Evolutionary conservation across 2,113 vertebrate genomes (phyloP).

Genomic region (Microcebus murinus): DNA sequence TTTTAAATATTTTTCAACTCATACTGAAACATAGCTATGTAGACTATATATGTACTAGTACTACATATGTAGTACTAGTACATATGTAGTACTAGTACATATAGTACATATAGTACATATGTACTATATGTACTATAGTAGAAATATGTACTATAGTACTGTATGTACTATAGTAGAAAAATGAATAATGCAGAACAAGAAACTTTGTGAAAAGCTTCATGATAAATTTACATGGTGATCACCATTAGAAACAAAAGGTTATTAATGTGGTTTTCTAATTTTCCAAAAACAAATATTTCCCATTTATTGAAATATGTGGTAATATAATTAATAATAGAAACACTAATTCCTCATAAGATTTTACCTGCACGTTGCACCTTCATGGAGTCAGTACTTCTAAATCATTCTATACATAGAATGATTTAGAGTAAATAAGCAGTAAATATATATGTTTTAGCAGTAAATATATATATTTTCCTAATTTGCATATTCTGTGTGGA

Average conservation of each 20-base stretch:
- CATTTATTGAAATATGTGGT: neutral
- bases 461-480: neutral
- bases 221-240: constrained; percentile 32
- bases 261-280: constrained; percentile 21
- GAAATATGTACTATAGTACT: neutral
- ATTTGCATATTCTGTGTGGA: neutral
- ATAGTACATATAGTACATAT: no score
- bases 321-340: neutral
- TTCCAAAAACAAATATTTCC: constrained; percentile 18
- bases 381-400: neutral
- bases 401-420: neutral
- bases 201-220: constrained; percentile 22
- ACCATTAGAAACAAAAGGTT: constrained; percentile 9
- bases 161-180: constrained; percentile 25
- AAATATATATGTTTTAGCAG: neutral
- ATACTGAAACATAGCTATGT: constrained; percentile 13
- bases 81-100: no score
- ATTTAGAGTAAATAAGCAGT: neutral
- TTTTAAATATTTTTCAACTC: constrained; percentile 48
- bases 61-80: no score
- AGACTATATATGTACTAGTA: neutral
- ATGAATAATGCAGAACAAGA: constrained; percentile 1
- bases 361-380: neutral
- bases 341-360: neutral
- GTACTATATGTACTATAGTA: neutral